Evolutionary conservation across 2,888 invertebrate species (phyloP).

Genomic region (Eupeodes latifasciatus): DNA sequence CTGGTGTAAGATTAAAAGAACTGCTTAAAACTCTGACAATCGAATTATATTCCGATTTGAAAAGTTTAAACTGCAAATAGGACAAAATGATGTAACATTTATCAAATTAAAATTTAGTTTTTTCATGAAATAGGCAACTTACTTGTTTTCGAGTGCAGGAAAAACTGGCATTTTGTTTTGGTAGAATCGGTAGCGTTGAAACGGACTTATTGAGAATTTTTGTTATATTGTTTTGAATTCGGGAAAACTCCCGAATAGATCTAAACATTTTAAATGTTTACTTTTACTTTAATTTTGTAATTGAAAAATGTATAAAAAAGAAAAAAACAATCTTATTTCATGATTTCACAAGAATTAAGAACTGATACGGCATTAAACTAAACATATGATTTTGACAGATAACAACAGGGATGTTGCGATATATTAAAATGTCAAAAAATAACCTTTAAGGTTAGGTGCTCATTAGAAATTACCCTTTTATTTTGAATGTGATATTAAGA

Average conservation of each 20-base stretch:
- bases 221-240: constrained; percentile 43
- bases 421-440: neutral
- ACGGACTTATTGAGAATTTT: constrained; percentile 47
- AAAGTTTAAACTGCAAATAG: constrained; percentile 78
- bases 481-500: too few species aligned
- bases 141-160: constrained; percentile 61
- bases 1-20: constrained; percentile 80
- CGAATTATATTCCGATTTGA: constrained; percentile 81
- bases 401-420: neutral
- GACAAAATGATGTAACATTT: constrained; percentile 59
- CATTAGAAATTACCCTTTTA: neutral
- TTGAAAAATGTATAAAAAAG: constrained; percentile 1
- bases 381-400: constrained; percentile 61
- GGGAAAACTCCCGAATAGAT: constrained; percentile 41
- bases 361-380: neutral
- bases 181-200: constrained; percentile 19
- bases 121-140: constrained; percentile 25
- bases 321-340: constrained; percentile 50
- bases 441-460: neutral
- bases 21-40: constrained; percentile 80
- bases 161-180: constrained; percentile 13
- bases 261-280: constrained; percentile 49
- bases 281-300: neutral
- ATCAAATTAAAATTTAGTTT: neutral
- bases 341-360: constrained; percentile 35